Evolutionary conservation across 92 coral and sea anemone species (phyloP).

Genomic region (Actinostola sp.): DNA sequence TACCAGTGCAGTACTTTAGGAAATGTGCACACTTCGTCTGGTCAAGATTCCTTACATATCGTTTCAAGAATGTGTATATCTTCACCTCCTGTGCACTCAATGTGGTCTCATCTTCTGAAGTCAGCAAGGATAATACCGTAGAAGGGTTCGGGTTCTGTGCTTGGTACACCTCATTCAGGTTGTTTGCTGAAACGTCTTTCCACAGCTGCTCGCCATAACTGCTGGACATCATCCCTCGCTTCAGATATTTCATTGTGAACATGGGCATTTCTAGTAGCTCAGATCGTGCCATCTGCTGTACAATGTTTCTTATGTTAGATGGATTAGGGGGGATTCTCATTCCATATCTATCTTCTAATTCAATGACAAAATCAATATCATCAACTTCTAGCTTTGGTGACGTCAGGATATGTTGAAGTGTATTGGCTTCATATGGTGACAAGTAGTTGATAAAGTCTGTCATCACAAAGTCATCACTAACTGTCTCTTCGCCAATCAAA

Average conservation of each 20-base stretch:
- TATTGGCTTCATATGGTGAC: slow-evolving; percentile 7
- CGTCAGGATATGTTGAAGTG: slow-evolving; percentile 8
- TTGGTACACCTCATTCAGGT: slow-evolving; percentile 13
- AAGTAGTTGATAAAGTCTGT: slow-evolving; percentile 6
- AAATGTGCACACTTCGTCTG: background rate
- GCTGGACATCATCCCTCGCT: slow-evolving; percentile 15
- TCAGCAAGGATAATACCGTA: slow-evolving; percentile 21
- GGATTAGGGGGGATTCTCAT: slow-evolving; percentile 3
- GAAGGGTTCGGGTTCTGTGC: slow-evolving; percentile 15
- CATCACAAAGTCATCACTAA: slow-evolving; percentile 19
- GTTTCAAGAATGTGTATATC: background rate
- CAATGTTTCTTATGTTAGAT: slow-evolving; percentile 2
- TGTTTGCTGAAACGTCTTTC: slow-evolving; percentile 10
- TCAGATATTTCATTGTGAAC: slow-evolving; percentile 33
- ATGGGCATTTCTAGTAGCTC: slow-evolving; percentile 25
- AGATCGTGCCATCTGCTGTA: slow-evolving; percentile 3
- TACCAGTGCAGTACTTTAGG: background rate
- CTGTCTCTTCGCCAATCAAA: slow-evolving; percentile 19
- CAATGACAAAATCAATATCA: slow-evolving; percentile 15
- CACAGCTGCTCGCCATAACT: slow-evolving; percentile 5
- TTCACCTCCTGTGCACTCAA: slow-evolving; percentile 19
- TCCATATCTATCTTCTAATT: slow-evolving; percentile 40
- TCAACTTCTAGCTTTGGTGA: background rate
- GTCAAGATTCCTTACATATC: too few species aligned
- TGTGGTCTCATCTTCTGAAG: background rate